A percentile compares a stretch with the other conserved stretches of the same genome.
phyloP scores from a whole-genome alignment of 2,888 invertebrate genomes.

The Rhagonycha fulva region DNA sequence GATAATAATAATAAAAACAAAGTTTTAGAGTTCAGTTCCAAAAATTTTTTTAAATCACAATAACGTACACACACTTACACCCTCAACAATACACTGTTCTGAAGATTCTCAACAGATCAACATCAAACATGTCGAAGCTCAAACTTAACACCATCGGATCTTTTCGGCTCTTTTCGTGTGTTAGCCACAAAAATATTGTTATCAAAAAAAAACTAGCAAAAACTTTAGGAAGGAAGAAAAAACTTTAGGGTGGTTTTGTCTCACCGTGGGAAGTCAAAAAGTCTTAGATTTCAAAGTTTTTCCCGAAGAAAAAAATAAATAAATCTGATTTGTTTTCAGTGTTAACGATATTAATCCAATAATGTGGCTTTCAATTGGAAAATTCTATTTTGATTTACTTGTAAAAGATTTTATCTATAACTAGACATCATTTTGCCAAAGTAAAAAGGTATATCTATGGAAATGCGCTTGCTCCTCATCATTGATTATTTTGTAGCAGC shows the following conservation, averaged over 20 bases:
- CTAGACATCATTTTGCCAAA: neutral
- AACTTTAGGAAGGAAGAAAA: neutral
- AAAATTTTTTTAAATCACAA: neutral
- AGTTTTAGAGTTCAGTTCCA: neutral
- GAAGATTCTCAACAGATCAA: conserved; percentile 22
- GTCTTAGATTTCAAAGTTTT: neutral
- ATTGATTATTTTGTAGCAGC: conserved; percentile 23
- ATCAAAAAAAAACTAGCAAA: neutral
- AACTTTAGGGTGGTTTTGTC: neutral
- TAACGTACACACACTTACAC: conserved; percentile 12
- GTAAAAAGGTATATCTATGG: neutral
- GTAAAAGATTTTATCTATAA: neutral
- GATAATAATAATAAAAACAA: neutral
- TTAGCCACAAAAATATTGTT: neutral
- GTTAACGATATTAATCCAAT: neutral
- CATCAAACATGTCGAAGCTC: conserved; percentile 24
- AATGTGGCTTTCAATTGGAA: neutral
- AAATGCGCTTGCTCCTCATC: conserved; percentile 15
- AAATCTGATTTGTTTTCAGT: neutral
- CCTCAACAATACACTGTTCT: conserved; percentile 17
- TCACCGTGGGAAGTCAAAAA: neutral
- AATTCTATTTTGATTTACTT: neutral
- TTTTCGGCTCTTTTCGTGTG: conserved; percentile 6
- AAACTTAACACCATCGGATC: conserved; percentile 13
- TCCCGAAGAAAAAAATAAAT: neutral